Base-by-base conservation (phyloP, 2,113 vertebrate species). In the Aphyosemion australe region DNA sequence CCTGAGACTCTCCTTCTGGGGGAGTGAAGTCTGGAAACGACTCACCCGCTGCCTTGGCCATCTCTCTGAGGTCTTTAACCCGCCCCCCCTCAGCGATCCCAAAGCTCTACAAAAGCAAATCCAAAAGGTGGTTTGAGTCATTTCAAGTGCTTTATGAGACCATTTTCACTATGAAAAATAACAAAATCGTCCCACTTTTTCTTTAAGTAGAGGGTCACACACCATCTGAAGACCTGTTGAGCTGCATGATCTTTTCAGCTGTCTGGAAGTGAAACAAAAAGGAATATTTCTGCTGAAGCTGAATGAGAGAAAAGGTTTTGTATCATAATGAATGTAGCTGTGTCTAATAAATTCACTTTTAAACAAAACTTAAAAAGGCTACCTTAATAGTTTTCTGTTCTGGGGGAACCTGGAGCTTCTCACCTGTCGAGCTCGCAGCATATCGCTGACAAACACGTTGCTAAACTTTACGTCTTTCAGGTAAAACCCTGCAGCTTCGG, bases 381-480 rank as follows among this genome's bases (percentile, higher is more conserved):
- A 3, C 32, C 32, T 32, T 7, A 5, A 7, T 32, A 32, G 7
- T 7, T 3, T 7, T 32, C 32, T 32, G 3, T 7, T 32, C 7
- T 32, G 32, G 7, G 32, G 32, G 43, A 14, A 9, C 32, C 8
- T 48, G 26, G 5, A 39, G 12, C 41, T 6, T 5, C 2, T 8
- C 70, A 93, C 97, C 94, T 99, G 95, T 47, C 87, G 92, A 19
- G 97, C 95, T 15, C 96, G 94, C 34, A 82, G 89, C 76, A 98
- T 93, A 37, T 96, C 93, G 32, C 97, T 99, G 73, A 92, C 93
- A 77, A 97, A 99, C 43, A 93, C 88, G 0, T 96, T 93, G 41
- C 92, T 95, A 78, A 99, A 98, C 37, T 79, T 87, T 32, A 96
- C 91, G 18, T 94, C 84, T 20, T 81, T 91, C 47, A 99, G 94